Evolutionary conservation across 2,888 invertebrate species (phyloP).

Genomic region (Trachelus iudaicus): DNA sequence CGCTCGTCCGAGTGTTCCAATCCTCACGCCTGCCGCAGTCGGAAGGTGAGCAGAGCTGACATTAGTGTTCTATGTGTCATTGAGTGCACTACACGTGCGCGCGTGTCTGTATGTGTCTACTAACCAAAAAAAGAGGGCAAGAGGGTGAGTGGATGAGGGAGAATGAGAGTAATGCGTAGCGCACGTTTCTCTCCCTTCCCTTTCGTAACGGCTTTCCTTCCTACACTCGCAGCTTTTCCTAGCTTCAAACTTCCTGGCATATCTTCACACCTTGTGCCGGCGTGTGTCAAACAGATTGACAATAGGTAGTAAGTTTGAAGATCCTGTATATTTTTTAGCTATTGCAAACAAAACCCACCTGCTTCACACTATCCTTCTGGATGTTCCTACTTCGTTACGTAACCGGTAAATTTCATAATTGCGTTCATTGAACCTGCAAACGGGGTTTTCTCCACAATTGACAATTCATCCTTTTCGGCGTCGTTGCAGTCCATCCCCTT

Average conservation of each 20-base stretch:
- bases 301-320: background rate
- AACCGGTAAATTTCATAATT: background rate
- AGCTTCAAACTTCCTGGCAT: background rate
- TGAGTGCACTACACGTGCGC: background rate
- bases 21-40: constrained; percentile 71
- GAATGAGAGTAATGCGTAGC: background rate
- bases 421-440: background rate
- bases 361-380: background rate
- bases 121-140: background rate
- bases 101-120: background rate
- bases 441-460: background rate
- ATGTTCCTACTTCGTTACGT: background rate
- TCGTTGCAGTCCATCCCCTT: background rate
- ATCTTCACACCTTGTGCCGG: background rate
- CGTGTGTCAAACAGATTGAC: background rate
- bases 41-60: constrained; percentile 67
- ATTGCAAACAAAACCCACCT: background rate
- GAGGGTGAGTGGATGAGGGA: background rate
- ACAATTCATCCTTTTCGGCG: background rate
- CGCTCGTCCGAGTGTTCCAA: constrained; percentile 81
- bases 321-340: background rate
- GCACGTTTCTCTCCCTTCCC: background rate
- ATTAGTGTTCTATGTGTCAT: background rate
- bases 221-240: background rate
- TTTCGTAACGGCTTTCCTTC: background rate